Conservation (phyloP, 2,797 vertebrate genomes). For the Sebastes iracundus region DNA sequence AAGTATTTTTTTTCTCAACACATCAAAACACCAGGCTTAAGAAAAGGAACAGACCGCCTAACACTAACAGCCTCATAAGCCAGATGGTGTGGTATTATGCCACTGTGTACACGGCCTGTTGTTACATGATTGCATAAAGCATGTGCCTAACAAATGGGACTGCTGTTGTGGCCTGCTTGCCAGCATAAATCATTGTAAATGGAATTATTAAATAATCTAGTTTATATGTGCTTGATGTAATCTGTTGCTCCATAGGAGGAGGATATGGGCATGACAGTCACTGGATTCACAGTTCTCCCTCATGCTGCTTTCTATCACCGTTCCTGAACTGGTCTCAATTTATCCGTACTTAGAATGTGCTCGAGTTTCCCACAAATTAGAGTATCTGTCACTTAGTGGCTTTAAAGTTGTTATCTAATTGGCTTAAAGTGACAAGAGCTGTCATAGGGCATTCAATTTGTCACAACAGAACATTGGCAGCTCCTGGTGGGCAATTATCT, state of each 20-base stretch:
- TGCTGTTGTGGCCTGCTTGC: constrained; percentile 64
- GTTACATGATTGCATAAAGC: constrained; percentile 76
- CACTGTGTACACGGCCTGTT: constrained; percentile 66
- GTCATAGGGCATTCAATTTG: constrained; percentile 22
- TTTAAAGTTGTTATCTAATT: constrained; percentile 51
- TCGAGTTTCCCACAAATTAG: constrained; percentile 8
- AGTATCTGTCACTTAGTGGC: constrained; percentile 25
- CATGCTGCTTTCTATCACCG: not conserved
- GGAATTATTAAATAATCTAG: constrained; percentile 70
- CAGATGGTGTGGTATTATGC: constrained; percentile 80
- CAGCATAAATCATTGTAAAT: constrained; percentile 69
- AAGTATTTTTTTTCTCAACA: constrained; percentile 14
- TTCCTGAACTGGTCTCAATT: not conserved
- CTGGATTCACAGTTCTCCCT: not conserved
- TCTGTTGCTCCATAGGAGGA: constrained; percentile 36
- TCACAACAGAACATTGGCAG: constrained; percentile 32
- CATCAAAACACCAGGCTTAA: constrained; percentile 43
- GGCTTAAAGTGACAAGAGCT: constrained; percentile 30
- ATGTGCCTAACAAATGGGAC: constrained; percentile 77
- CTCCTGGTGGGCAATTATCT: constrained; percentile 31
- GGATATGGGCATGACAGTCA: not conserved
- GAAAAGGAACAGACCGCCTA: constrained; percentile 58
- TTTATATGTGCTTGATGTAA: constrained; percentile 67
- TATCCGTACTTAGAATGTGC: not conserved
- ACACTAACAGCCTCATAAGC: constrained; percentile 61